Base-by-base conservation (phyloP, 1,140 invertebrate genomes). In the Cylas formicarius region DNA sequence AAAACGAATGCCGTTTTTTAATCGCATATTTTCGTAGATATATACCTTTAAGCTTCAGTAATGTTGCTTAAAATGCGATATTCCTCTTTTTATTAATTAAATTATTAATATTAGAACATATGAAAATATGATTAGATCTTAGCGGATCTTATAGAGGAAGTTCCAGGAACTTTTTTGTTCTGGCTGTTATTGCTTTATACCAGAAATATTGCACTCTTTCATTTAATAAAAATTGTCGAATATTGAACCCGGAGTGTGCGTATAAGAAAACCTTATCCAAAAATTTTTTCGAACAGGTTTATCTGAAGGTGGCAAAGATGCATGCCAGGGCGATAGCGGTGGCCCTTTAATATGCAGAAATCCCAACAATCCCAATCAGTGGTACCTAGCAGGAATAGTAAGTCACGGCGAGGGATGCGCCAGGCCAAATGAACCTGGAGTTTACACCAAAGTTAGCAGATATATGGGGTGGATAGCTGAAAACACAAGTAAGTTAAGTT, bases 331-430 rank as follows among this genome's bases (percentile, higher is more conserved):
- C 18, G 84, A 86, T 51, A 86, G 82, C 48, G 84, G 84, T 14
- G 84, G 86, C 8, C 85, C 84, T 17, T 71, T 88, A 16, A 71
- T 87, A 57, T 87, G 84, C 65, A 75, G 71, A 58, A 79, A 77
- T 61, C 72, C 76, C 7, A 62, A 68, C 7, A 69, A 72, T 49
- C 56, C 67, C 0, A 70, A 74, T 32, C 75, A 81, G 52, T 85
- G 80, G 78, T 85, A 84, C 54, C 61, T 86, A 21, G 83, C 77
- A 4, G 86, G 84, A 1, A 75, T 88, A 14, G 80, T 88, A 0
- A 85, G 82, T 55, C 82, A 87, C 56, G 90, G 90, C 2, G 76
- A 82, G 56, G 86, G 86, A 4, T 90, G 88, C 65, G 88, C 75
- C 2, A 68, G 80, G 44, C 75, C 80, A 19, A 68, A 77, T 40